Conservation (phyloP, 2,888 invertebrate genomes). For the Fragum sueziense region DNA sequence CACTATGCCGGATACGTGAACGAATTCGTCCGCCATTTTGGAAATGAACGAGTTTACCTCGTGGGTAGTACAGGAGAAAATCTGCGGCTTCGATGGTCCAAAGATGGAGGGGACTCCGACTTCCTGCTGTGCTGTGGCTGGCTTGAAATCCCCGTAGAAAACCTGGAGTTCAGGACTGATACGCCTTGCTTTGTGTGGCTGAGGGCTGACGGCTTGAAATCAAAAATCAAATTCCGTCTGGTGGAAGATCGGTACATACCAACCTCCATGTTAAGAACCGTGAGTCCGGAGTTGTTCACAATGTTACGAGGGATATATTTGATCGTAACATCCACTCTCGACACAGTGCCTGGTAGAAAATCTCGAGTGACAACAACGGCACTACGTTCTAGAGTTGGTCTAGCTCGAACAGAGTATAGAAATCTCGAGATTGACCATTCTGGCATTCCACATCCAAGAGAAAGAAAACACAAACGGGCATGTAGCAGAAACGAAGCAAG, state of each 20-base stretch:
- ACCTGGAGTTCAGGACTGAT: conserved; percentile 45
- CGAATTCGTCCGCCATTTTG: conserved; percentile 44
- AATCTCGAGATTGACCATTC: conserved; percentile 23
- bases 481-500: neutral
- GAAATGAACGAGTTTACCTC: conserved; percentile 35
- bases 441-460: neutral
- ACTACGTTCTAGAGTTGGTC: conserved; percentile 44
- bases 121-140: conserved; percentile 54
- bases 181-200: conserved; percentile 58
- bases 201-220: conserved; percentile 20
- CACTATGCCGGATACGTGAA: conserved; percentile 40
- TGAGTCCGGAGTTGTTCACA: conserved; percentile 49
- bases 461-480: neutral
- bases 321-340: conserved; percentile 22
- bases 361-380: conserved; percentile 33
- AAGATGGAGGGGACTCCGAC: conserved; percentile 60
- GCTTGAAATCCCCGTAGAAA: conserved; percentile 45
- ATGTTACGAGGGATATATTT: conserved; percentile 39
- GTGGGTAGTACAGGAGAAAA: conserved; percentile 60
- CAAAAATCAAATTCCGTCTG: conserved; percentile 6
- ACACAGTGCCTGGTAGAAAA: conserved; percentile 32
- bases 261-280: conserved; percentile 29
- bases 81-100: conserved; percentile 45
- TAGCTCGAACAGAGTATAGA: conserved; percentile 34
- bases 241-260: conserved; percentile 35